Evolutionary conservation across 2,797 vertebrate genomes (phyloP), one percentile per base, ranked within the genome.

Genomic region (Bradypus variegatus): DNA sequence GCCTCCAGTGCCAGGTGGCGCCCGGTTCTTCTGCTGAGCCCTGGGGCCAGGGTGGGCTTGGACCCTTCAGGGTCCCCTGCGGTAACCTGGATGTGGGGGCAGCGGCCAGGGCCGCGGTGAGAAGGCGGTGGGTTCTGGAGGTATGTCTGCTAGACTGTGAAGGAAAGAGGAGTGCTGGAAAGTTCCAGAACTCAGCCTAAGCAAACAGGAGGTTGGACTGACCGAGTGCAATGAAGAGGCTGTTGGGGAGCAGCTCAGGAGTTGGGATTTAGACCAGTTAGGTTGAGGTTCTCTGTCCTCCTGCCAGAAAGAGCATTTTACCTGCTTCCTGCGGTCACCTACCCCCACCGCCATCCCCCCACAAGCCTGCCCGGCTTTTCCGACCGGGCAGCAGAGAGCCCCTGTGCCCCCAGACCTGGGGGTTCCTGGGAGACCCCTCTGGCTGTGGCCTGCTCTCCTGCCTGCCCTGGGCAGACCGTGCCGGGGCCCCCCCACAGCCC

Each of bases 251-350:
- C 18, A 4, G 14, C 7, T 8, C 5, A 3, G 41, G 60, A 9
- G 10, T 9, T 16, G 2, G 36, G 18, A 18, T 21, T 23, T 33
- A 62, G 69, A 27, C 41, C 21, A 11, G 55, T 41, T 36, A 18
- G 3, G 45, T 50, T 19, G n/a, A 25, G 53, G 18, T 27, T 19
- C 83, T 2, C 12, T 7, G 0, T 0, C 1, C 6, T 33, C 27
- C 41, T 23, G 1, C 9, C 27, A 11, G 0, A 41, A 27, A 14
- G 69, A 2, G 13, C 0, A 0, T 10, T 5, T n/a, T 6, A 21
- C 69, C 55, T 77, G 62, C n/a, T 1, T 36, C 29, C 50, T 29
- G 38, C 13, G 29, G 25, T 33, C 7, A 0, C 2, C 65, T 21
- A 5, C 53, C 29, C 36, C 48, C 7, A 6, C 55, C 18, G 4